Percentiles rank a stretch among this genome's conserved stretches.
Conservation (phyloP, 2,888 invertebrate species). For the Ennomos quercinarius region DNA sequence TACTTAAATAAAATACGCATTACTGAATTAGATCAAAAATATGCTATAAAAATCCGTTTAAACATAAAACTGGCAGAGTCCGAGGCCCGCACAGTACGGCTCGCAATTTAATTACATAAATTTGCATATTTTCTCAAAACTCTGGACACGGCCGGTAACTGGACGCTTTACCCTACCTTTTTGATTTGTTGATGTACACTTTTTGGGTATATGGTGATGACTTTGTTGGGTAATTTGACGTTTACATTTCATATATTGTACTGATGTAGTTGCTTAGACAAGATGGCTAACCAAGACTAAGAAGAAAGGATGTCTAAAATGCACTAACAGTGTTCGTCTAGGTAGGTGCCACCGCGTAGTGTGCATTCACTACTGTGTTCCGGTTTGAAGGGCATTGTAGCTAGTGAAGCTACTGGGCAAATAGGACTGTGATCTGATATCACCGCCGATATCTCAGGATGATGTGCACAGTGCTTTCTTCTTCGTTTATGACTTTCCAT, state of each 20-base stretch:
- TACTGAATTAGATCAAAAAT: conserved; percentile 11
- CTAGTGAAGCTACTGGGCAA: no score
- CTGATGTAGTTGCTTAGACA: no score
- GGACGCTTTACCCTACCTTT: conserved; percentile 58
- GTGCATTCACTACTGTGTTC: no score
- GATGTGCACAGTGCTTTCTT: no score
- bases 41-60: conserved; percentile 20
- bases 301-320: no score
- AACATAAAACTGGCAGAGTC: conserved; percentile 58
- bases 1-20: conserved; percentile 1
- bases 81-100: conserved; percentile 59
- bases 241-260: neutral
- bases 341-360: no score
- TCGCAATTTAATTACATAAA: conserved; percentile 70
- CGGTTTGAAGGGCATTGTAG: no score
- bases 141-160: conserved; percentile 50
- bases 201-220: conserved; percentile 27
- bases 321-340: no score
- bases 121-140: conserved; percentile 70
- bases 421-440: no score
- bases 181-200: conserved; percentile 58
- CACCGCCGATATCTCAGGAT: no score
- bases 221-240: conserved; percentile 29
- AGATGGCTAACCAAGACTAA: no score
- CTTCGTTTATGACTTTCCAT: no score